Percentiles rank a stretch among this genome's conserved stretches.
Conservation (phyloP, 2,113 vertebrate species). For the Epinephelus moara region DNA sequence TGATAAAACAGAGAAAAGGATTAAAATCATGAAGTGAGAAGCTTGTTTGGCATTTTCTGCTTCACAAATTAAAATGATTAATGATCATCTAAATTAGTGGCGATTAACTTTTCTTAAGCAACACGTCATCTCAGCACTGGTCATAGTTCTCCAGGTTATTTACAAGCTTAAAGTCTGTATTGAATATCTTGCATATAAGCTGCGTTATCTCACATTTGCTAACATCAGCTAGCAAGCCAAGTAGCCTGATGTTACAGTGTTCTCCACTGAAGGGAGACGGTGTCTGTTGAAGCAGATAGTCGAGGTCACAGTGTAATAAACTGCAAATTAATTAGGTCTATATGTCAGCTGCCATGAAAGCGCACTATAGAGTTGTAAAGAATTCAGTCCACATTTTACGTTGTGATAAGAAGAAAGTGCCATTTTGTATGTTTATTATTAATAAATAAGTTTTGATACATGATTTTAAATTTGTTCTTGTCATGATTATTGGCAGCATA, state of each 20-base stretch:
- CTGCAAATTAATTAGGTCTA: background rate
- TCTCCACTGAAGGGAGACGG: background rate
- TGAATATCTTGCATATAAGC: background rate
- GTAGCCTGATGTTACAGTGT: background rate
- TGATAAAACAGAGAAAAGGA: background rate
- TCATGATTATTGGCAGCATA: slow-evolving; percentile 15
- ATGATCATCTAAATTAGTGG: background rate
- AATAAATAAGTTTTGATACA: slow-evolving; percentile 39
- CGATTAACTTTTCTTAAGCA: background rate
- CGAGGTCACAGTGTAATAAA: slow-evolving; percentile 6
- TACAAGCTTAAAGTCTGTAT: too few species aligned
- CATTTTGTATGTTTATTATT: slow-evolving; percentile 10
- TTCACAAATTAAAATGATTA: background rate
- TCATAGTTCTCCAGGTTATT: background rate
- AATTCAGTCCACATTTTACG: background rate
- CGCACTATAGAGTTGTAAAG: background rate
- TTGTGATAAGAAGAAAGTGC: background rate
- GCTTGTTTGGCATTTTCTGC: background rate
- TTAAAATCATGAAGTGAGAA: background rate
- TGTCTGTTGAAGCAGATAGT: background rate
- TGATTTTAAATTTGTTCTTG: background rate
- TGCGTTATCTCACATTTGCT: background rate
- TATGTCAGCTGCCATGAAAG: background rate
- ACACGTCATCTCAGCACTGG: background rate
- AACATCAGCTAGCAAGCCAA: background rate